Base-by-base conservation (phyloP, 1,140 invertebrate species). In the Capitella teleta region DNA sequence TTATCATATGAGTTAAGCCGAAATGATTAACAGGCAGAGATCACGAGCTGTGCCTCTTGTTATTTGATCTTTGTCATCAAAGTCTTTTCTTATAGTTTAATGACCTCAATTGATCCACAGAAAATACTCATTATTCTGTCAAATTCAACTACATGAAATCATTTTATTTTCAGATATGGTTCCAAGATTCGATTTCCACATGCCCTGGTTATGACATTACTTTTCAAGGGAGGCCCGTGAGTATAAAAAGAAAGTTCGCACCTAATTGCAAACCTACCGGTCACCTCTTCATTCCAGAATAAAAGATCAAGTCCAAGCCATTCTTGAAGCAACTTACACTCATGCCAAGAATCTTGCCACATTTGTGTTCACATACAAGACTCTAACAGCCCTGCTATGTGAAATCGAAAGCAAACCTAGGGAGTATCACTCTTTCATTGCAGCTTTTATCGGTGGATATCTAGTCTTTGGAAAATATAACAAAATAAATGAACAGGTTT, bases 401-500 rank as follows among this genome's bases (percentile, higher is more conserved):
- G 51, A 66, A 42, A 55, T 63, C 21, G 50, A 62, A 34, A 61
- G 61, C 41, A 56, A 59, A 48, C 32, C 41, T 21, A 48, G 54
- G 42, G 40, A 57, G 34, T 66, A 56, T 50, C 74, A 76, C 44
- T 62, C 71, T 4, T 74, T 76, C 51, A 49, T 74, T 5, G 62
- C 76, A 19, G 76, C 75, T 12, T 73, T 75, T 51, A 53, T 68
- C 43, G 66, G 64, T 18, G 76, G 76, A 3, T 77, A 75, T 55
- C 54, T 69, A 25, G 65, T 77, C 5, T 77, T 77, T 61, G 74
- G 75, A 24, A 66, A 68, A 50, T 72, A 75, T 48, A 77, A 76
- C 55, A 74, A 71, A 61, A 70, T 77, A 14, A 77, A 77, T 59
- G 75, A 77, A 61, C 76, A 77, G 60, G 75, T 77, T 54, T 57